Evolutionary conservation across 2,113 vertebrate species (phyloP).

Genomic region (Colossoma macropomum): DNA sequence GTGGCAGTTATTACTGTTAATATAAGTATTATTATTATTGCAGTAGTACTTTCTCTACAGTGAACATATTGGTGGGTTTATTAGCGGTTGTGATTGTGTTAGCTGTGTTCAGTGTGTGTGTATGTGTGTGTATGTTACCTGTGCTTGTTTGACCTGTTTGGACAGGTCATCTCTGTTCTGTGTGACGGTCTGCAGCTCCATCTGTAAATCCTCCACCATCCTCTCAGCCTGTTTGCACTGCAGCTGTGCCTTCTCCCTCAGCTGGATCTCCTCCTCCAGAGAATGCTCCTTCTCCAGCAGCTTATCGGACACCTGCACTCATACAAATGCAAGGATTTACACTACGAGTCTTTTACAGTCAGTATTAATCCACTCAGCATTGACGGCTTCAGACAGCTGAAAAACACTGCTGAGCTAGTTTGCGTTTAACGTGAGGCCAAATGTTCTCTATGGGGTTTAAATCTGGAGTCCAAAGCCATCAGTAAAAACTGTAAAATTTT

Average conservation of each 20-base stretch:
- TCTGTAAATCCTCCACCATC: constrained; percentile 73
- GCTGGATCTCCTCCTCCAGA: constrained; percentile 81
- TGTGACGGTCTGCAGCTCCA: constrained; percentile 74
- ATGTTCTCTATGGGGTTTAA: too few species aligned
- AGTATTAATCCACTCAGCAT: too few species aligned
- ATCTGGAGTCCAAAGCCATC: neutral
- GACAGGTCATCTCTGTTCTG: constrained; percentile 75
- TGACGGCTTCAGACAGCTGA: too few species aligned
- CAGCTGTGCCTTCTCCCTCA: constrained; percentile 75
- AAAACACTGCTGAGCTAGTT: too few species aligned
- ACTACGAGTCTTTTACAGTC: neutral
- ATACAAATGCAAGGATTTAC: constrained; percentile 13
- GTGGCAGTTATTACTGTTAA: too few species aligned
- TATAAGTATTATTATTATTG: too few species aligned
- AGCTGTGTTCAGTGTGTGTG: neutral
- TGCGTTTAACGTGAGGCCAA: too few species aligned
- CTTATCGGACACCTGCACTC: constrained; percentile 73
- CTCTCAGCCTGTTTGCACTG: constrained; percentile 80
- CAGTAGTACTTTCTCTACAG: too few species aligned
- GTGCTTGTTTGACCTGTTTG: constrained; percentile 75
- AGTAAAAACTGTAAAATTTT: too few species aligned
- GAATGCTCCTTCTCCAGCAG: constrained; percentile 74
- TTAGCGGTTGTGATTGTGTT: too few species aligned
- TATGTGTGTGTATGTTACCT: constrained; percentile 62
- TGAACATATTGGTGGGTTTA: too few species aligned